Evolutionary conservation across 2,797 vertebrate genomes (phyloP), one percentile per base, ranked within the genome.

Genomic region (Falco rusticolus): DNA sequence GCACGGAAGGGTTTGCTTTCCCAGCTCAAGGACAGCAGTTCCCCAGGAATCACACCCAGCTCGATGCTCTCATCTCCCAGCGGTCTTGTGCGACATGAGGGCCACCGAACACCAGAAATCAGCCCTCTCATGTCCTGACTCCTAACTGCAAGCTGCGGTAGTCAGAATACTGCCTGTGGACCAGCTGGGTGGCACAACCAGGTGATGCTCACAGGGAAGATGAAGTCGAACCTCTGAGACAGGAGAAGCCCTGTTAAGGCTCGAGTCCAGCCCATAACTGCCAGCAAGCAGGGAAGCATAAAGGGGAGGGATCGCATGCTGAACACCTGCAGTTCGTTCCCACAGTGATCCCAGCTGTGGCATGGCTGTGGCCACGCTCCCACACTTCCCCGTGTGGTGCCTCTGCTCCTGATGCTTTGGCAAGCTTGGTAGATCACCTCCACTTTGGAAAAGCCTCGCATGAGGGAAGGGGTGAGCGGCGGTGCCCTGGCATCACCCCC

Each of bases 321-420:
- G 45, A 84, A 21, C 51, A 61, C 54, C 53, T 43, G 24, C 41
- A 69, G 63, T 16, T 75, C 57, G 9, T 13, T 57, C 39, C 43
- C 59, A 26, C 41, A 37, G 45, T 11, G 6, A 13, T 51, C 50
- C 33, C 11, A 5, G n/a, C 72, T 13, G 22, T 56, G 34, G 7
- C 9, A 59, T 0, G 2, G 33, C 79, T 37, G 34, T 3, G 1
- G 64, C 61, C 3, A 0, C 3, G 3, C 25, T 88, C 29, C 56
- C 56, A 54, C 14, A 2, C 21, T 61, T 80, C 20, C 47, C 60
- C 3, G 0, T 0, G 1, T 2, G 1, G 7, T 43, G 43, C 65
- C 59, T 70, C 70, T 50, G 33, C 43, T 21, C 9, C 10, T 5
- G 4, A 2, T 17, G 20, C 39, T 77, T 24, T 59, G 64, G 34